phyloP scores from a whole-genome alignment of 2,888 invertebrate species.

The Apeira syringaria region DNA sequence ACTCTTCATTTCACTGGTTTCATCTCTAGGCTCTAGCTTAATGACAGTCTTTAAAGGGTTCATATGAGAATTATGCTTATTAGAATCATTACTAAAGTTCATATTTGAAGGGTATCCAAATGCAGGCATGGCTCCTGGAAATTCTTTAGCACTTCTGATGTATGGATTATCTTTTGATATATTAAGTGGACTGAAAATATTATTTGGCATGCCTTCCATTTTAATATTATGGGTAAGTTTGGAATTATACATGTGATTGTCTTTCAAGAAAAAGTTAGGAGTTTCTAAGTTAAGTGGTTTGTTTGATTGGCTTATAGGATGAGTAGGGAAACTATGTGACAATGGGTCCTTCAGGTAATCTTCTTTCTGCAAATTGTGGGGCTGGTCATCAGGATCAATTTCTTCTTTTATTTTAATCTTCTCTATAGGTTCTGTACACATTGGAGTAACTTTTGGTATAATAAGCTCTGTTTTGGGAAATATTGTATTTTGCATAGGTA shows the following conservation, averaged over 20 bases:
- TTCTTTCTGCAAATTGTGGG: slow-evolving; percentile 69
- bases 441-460: slow-evolving; percentile 84
- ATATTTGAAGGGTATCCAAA: slow-evolving; percentile 69
- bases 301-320: slow-evolving; percentile 60
- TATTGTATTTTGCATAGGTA: slow-evolving; percentile 50
- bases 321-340: slow-evolving; percentile 69
- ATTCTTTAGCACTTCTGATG: slow-evolving; percentile 74
- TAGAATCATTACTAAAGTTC: slow-evolving; percentile 67
- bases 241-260: slow-evolving; percentile 72
- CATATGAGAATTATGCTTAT: slow-evolving; percentile 68
- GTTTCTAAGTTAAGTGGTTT: slow-evolving; percentile 75
- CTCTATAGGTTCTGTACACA: slow-evolving; percentile 76
- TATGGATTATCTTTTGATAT: slow-evolving; percentile 72
- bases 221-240: slow-evolving; percentile 72
- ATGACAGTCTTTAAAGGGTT: slow-evolving; percentile 79
- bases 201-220: slow-evolving; percentile 70
- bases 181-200: slow-evolving; percentile 72
- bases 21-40: slow-evolving; percentile 79
- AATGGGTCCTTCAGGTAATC: slow-evolving; percentile 75
- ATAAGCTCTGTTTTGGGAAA: slow-evolving; percentile 85
- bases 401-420: slow-evolving; percentile 81
- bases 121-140: slow-evolving; percentile 62
- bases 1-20: slow-evolving; percentile 69
- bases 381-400: slow-evolving; percentile 72
- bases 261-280: slow-evolving; percentile 76